phyloP scores from a whole-genome alignment of 2,113 vertebrate species.

The Machaerirhynchus nigripectus region DNA sequence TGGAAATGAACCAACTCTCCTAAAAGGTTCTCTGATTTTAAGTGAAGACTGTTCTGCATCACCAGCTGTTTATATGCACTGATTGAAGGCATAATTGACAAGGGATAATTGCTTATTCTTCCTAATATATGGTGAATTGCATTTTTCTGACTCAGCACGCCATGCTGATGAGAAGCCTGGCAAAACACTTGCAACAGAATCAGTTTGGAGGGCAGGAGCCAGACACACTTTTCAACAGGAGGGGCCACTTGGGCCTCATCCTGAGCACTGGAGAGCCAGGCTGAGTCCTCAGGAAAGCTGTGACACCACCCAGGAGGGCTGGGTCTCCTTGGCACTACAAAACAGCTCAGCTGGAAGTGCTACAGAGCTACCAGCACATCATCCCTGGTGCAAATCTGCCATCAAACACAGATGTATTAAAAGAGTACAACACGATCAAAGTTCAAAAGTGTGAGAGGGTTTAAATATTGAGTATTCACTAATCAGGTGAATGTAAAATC shows the following conservation, averaged over 20 bases:
- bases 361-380: not conserved
- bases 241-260: not conserved
- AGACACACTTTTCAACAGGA: not conserved
- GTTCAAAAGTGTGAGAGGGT: not conserved
- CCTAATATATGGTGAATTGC: conserved; percentile 3
- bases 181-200: not conserved
- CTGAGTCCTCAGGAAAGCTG: not conserved
- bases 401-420: not conserved
- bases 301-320: not conserved
- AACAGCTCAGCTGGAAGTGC: not conserved
- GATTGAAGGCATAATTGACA: conserved; percentile 46
- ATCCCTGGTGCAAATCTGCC: not conserved
- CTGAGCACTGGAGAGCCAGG: not conserved
- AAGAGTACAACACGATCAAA: not conserved
- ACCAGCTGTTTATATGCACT: conserved; percentile 49
- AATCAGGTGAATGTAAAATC: not conserved
- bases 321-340: not conserved
- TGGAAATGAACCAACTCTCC: conserved; percentile 17
- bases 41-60: conserved; percentile 17
- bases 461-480: not conserved
- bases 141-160: conserved; percentile 35
- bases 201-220: not conserved
- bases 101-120: conserved; percentile 56
- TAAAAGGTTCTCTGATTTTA: conserved; percentile 54
- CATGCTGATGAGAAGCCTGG: not conserved